These are phyloP conservation scores for Musca vetustissima DNA, from an alignment of 1,140 invertebrate genomes.

Conservation along the genomic window DNA sequence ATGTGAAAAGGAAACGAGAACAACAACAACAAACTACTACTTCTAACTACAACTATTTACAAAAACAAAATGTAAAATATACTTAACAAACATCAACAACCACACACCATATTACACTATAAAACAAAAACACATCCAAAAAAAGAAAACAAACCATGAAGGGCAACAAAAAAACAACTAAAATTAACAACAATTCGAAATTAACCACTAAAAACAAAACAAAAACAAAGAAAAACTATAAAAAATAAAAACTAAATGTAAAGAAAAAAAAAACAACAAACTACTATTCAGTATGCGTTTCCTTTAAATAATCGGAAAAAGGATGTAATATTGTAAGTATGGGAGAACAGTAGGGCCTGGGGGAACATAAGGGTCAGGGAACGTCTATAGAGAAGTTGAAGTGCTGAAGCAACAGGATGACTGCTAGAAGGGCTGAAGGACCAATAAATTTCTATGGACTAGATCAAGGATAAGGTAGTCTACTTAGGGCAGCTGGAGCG, in stretches of 20 bases:
- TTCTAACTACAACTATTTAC: not conserved
- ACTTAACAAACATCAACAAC: conserved; percentile 4
- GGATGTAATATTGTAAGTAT: too few relatives aligned
- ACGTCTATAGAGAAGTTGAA: too few relatives aligned
- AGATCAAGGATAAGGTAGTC: too few relatives aligned
- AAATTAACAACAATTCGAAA: conserved; percentile 15
- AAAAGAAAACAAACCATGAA: not conserved
- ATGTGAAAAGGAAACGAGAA: conserved; percentile 5
- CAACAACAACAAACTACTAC: conserved; percentile 8
- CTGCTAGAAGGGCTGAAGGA: too few relatives aligned
- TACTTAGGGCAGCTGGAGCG: too few relatives aligned
- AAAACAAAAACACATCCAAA: conserved; percentile 6
- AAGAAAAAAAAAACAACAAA: conserved; percentile 11
- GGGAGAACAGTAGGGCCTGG: too few relatives aligned
- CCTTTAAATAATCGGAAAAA: too few relatives aligned
- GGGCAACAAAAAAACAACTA: not conserved
- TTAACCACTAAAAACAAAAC: conserved; percentile 9
- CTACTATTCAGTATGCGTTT: not conserved
- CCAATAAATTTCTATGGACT: too few relatives aligned
- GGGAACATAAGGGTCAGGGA: too few relatives aligned
- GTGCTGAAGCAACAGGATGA: too few relatives aligned
- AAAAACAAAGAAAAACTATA: conserved; percentile 11
- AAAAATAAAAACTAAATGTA: conserved; percentile 19
- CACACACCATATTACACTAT: not conserved
- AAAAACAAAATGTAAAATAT: conserved; percentile 14